Evolutionary conservation across 2,888 invertebrate genomes (phyloP).

Genomic region (Polia nebulosa): DNA sequence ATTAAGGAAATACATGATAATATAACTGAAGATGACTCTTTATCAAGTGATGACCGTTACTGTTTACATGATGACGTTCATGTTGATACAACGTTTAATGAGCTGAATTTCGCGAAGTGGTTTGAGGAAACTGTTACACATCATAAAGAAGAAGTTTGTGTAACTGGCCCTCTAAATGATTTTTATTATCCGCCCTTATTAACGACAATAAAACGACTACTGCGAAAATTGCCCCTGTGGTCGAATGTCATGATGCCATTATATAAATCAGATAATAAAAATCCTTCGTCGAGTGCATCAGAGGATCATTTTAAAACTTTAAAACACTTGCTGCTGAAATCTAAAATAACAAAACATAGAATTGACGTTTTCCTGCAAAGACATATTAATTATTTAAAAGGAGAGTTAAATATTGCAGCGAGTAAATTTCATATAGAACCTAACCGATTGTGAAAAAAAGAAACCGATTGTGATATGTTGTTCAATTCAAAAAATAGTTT

Average conservation of each 20-base stretch:
- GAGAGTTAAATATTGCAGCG: constrained; percentile 43
- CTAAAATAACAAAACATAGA: constrained; percentile 44
- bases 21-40: constrained; percentile 45
- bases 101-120: constrained; percentile 42
- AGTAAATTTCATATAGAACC: constrained; percentile 40
- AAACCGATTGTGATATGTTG: too few relatives aligned
- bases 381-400: constrained; percentile 46
- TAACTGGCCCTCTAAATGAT: constrained; percentile 43
- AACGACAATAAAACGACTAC: constrained; percentile 43
- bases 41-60: constrained; percentile 43
- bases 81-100: constrained; percentile 44
- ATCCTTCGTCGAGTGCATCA: constrained; percentile 47
- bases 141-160: constrained; percentile 35
- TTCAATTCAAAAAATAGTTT: too few relatives aligned
- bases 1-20: too few relatives aligned
- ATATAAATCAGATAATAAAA: constrained; percentile 42
- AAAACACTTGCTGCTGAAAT: constrained; percentile 44
- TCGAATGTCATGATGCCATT: constrained; percentile 41
- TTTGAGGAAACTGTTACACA: constrained; percentile 42
- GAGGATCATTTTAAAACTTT: constrained; percentile 45
- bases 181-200: constrained; percentile 41
- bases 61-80: constrained; percentile 45
- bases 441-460: constrained; percentile 41
- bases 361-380: constrained; percentile 42
- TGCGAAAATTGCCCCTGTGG: constrained; percentile 46